Evolutionary conservation across 2,797 vertebrate species (phyloP).

Genomic region (Propithecus perrieri): DNA sequence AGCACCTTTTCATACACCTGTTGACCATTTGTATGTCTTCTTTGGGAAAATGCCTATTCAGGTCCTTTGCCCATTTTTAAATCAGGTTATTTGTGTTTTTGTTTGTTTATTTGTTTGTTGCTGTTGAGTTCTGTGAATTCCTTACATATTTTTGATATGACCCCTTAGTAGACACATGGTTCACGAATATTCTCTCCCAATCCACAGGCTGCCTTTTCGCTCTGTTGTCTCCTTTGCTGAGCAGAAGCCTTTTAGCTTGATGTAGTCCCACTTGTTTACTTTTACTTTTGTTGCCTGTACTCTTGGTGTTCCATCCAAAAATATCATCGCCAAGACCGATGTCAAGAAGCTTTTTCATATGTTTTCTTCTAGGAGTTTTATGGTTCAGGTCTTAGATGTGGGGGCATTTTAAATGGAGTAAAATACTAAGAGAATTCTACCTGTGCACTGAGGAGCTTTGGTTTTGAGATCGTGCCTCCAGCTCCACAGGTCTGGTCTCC

Average conservation of each 20-base stretch:
- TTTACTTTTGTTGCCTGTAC: neutral
- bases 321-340: neutral
- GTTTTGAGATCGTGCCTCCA: neutral
- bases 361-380: neutral
- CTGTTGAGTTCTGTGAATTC: neutral
- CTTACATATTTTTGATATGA: neutral
- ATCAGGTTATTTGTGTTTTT: neutral
- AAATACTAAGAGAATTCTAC: neutral
- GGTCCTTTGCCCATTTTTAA: neutral
- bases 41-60: neutral
- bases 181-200: neutral
- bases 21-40: neutral
- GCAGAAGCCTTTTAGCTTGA: neutral
- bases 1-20: neutral
- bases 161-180: neutral
- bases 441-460: rapidly evolving
- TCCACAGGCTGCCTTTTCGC: neutral
- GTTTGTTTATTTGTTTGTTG: neutral
- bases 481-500: neutral
- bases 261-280: neutral
- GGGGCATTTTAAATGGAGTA: neutral
- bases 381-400: neutral
- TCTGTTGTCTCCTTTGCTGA: neutral
- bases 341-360: neutral
- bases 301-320: neutral